Evolutionary conservation across 2,797 vertebrate genomes (phyloP).

Genomic region (Nasua narica): DNA sequence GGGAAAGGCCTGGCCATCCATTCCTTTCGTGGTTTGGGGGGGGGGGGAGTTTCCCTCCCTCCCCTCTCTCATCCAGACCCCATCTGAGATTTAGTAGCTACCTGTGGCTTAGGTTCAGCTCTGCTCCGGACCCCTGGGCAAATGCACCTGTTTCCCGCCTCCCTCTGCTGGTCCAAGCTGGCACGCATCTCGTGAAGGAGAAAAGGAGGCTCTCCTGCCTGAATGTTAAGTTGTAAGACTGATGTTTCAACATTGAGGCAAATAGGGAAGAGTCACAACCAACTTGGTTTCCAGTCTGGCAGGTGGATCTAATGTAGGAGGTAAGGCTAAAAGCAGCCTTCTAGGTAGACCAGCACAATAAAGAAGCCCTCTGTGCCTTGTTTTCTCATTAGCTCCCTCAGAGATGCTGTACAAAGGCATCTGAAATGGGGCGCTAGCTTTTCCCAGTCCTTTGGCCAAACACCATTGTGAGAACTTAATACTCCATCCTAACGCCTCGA

Average conservation of each 20-base stretch:
- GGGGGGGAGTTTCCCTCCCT: too few species aligned
- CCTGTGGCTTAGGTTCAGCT: background rate
- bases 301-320: background rate
- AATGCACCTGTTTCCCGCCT: background rate
- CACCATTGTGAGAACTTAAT: background rate
- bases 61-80: background rate
- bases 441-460: background rate
- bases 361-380: background rate
- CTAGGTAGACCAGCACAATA: background rate
- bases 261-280: background rate
- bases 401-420: background rate
- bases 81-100: background rate
- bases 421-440: accelerated
- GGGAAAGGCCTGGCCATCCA: too few species aligned
- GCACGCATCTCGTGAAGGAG: background rate
- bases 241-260: background rate
- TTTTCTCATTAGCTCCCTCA: background rate
- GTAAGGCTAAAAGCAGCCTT: background rate
- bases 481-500: background rate
- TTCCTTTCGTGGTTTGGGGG: background rate
- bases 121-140: background rate
- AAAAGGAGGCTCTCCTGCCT: background rate
- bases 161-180: background rate
- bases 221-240: background rate
- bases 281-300: background rate